Conservation (phyloP, 2,797 vertebrate species). For the Phataginus tetradactyla region DNA sequence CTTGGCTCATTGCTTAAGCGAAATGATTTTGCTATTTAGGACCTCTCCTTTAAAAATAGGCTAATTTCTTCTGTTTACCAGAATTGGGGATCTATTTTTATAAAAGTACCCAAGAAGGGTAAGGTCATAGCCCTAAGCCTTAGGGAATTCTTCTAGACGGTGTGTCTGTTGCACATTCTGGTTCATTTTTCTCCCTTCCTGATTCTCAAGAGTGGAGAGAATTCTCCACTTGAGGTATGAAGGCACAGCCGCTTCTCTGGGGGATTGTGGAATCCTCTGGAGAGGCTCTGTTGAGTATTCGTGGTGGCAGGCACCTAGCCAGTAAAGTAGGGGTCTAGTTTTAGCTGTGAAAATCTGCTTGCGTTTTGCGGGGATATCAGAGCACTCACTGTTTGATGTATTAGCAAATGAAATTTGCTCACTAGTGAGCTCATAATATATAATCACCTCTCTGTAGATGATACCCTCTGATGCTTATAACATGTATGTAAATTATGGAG, state of each 20-base stretch:
- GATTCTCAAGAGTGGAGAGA: conserved; percentile 1
- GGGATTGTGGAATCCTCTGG: background rate
- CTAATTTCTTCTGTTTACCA: conserved; percentile 74
- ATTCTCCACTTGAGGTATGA: conserved; percentile 46
- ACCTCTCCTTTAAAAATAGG: conserved; percentile 72
- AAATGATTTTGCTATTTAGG: conserved; percentile 76
- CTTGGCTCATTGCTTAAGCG: conserved; percentile 79
- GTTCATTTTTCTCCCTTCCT: conserved; percentile 36
- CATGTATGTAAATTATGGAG: background rate
- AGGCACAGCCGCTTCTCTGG: conserved; percentile 2
- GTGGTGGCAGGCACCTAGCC: background rate
- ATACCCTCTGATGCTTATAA: background rate
- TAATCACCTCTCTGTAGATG: background rate
- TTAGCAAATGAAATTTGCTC: conserved; percentile 43
- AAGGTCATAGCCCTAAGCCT: conserved; percentile 48
- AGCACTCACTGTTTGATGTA: background rate
- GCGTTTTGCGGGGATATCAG: background rate
- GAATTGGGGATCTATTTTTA: conserved; percentile 72
- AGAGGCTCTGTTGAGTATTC: background rate
- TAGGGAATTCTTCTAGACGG: conserved; percentile 47
- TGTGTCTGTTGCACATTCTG: conserved; percentile 5
- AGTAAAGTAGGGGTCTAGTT: background rate
- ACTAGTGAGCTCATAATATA: background rate
- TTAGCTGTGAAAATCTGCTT: conserved; percentile 29
- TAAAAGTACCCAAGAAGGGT: conserved; percentile 43